phyloP scores from a whole-genome alignment of 35 echinoderm and acorn worm species.

The Acanthaster planci region DNA sequence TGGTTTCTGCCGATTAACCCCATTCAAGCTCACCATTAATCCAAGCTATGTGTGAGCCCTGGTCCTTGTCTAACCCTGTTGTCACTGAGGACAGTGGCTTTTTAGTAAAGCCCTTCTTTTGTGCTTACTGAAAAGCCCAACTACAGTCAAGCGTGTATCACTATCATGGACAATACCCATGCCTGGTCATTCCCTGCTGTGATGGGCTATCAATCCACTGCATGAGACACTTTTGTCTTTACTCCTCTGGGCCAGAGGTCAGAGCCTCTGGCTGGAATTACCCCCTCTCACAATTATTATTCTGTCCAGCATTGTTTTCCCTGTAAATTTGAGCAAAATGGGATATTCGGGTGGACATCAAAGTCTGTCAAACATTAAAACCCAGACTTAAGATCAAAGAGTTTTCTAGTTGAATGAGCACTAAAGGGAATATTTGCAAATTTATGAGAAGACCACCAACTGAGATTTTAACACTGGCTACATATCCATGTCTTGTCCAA shows the following conservation, averaged over 20 bases:
- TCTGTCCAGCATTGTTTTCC: not conserved
- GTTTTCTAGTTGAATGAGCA: too few species aligned
- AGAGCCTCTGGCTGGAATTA: too few species aligned
- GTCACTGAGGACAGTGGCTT: slow-evolving; percentile 18
- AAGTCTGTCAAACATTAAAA: not conserved
- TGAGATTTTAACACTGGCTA: too few species aligned
- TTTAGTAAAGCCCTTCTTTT: slow-evolving; percentile 8
- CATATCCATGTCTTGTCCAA: too few species aligned
- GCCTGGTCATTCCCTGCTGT: not conserved
- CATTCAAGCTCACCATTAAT: not conserved
- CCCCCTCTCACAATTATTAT: too few species aligned
- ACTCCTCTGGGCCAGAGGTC: too few species aligned
- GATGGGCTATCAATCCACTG: not conserved
- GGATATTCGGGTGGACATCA: not conserved
- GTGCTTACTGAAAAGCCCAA: not conserved
- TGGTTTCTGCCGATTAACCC: slow-evolving; percentile 21
- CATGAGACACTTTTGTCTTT: slow-evolving; percentile 7
- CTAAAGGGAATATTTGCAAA: too few species aligned
- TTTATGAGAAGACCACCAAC: too few species aligned
- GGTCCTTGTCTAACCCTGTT: slow-evolving; percentile 19
- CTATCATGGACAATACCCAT: not conserved
- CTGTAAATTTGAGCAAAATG: slow-evolving; percentile 12
- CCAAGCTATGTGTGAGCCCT: not conserved
- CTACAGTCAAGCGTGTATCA: not conserved
- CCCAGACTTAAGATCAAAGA: not conserved